Conservation (phyloP, 2,888 invertebrate species). For the Tinea semifulvella region DNA sequence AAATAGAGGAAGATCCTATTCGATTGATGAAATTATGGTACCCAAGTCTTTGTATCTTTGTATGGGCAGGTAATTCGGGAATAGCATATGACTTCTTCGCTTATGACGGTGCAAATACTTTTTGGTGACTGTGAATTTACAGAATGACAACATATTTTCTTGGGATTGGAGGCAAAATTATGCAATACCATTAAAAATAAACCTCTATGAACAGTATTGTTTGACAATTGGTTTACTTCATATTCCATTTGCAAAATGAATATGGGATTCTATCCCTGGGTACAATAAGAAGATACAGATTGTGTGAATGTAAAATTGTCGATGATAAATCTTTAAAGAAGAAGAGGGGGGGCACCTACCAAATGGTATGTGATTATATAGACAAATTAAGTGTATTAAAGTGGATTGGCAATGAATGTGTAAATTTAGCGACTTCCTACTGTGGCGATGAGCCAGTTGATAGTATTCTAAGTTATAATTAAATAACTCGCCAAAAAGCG, state of each 20-base stretch:
- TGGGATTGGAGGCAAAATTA: constrained; percentile 18
- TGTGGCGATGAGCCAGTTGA: constrained; percentile 16
- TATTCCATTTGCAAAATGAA: constrained; percentile 18
- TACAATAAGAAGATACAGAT: constrained; percentile 18
- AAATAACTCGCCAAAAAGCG: constrained; percentile 1
- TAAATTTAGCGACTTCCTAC: constrained; percentile 18
- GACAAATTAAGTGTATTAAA: constrained; percentile 18
- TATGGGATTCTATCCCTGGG: constrained; percentile 18
- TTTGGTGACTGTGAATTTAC: constrained; percentile 15
- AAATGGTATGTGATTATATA: constrained; percentile 19
- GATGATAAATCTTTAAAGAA: constrained; percentile 18
- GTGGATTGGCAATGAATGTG: constrained; percentile 19
- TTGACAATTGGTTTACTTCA: constrained; percentile 19
- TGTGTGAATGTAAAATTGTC: constrained; percentile 15
- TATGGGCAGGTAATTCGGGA: constrained; percentile 18
- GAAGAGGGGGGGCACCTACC: constrained; percentile 17
- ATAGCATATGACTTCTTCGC: constrained; percentile 19
- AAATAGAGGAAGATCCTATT: constrained; percentile 19
- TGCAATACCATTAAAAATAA: constrained; percentile 17
- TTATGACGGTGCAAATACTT: constrained; percentile 19
- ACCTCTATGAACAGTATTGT: constrained; percentile 18
- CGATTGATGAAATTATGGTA: constrained; percentile 20
- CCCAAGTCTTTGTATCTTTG: constrained; percentile 19
- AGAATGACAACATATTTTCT: constrained; percentile 17
- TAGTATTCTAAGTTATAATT: constrained; percentile 3